phyloP scores from a whole-genome alignment of 2,113 vertebrate genomes.

The Microtus pennsylvanicus region DNA sequence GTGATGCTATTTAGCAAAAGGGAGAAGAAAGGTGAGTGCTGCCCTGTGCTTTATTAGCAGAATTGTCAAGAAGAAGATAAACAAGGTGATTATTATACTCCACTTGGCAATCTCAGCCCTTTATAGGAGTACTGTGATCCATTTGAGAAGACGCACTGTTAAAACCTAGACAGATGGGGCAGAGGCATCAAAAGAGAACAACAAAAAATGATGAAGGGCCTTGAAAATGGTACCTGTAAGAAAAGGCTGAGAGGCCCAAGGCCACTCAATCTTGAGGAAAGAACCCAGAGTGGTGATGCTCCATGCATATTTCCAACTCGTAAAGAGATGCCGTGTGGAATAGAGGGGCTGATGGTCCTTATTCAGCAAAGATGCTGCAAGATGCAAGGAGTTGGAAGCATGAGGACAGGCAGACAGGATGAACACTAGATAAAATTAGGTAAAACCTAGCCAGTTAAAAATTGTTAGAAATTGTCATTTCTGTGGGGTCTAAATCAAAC shows the following conservation, averaged over 20 bases:
- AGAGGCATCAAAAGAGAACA: constrained; percentile 73
- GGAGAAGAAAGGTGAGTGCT: not conserved
- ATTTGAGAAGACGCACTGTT: constrained; percentile 33
- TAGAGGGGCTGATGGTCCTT: constrained; percentile 81
- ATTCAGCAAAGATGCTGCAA: constrained; percentile 61
- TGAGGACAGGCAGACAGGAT: not conserved
- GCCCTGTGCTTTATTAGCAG: constrained; percentile 47
- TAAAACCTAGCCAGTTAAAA: constrained; percentile 70
- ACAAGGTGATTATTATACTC: constrained; percentile 44
- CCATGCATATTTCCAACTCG: constrained; percentile 75
- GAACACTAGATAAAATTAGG: constrained; percentile 63
- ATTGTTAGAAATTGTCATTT: not conserved
- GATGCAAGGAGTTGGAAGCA: constrained; percentile 38
- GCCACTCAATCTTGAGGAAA: constrained; percentile 71
- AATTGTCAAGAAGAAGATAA: constrained; percentile 65
- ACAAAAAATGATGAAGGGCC: constrained; percentile 65
- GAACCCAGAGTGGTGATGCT: constrained; percentile 76
- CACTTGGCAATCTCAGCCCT: not conserved
- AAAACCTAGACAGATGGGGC: constrained; percentile 56
- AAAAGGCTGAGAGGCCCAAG: constrained; percentile 65
- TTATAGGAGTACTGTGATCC: not conserved
- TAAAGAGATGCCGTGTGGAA: constrained; percentile 68
- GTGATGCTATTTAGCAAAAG: not conserved
- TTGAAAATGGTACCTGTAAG: constrained; percentile 69
- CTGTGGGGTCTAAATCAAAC: not conserved